Percentiles rank a stretch among this genome's conserved stretches.
Evolutionary conservation across 2,888 invertebrate genomes (phyloP).

Genomic region (Diaperis boleti): DNA sequence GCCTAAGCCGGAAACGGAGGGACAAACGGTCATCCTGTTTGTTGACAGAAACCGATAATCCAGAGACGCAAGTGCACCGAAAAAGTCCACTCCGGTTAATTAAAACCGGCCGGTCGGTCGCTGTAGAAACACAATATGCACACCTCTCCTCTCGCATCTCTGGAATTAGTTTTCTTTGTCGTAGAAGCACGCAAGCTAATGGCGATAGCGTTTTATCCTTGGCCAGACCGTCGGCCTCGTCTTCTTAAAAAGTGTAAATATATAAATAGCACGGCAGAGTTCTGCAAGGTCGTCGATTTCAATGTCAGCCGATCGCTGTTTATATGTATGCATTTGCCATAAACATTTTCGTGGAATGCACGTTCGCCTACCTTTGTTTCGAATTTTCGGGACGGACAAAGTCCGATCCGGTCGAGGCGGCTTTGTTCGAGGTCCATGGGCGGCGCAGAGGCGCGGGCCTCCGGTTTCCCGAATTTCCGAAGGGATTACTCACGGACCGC

Average conservation of each 20-base stretch:
- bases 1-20: constrained; percentile 19
- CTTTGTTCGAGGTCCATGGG: constrained; percentile 18
- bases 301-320: constrained; percentile 48
- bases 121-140: constrained; percentile 11
- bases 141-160: constrained; percentile 27
- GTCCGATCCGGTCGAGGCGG: constrained; percentile 2
- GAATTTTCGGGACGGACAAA: constrained; percentile 33
- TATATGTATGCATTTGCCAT: constrained; percentile 43
- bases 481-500: constrained; percentile 19
- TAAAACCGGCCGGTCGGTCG: constrained; percentile 19
- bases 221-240: constrained; percentile 49
- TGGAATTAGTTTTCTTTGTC: constrained; percentile 42
- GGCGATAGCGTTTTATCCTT: constrained; percentile 45
- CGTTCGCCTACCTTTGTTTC: constrained; percentile 34
- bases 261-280: constrained; percentile 48
- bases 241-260: constrained; percentile 49
- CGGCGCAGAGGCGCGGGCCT: constrained; percentile 7
- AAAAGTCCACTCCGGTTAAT: constrained; percentile 14
- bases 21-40: constrained; percentile 27
- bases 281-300: constrained; percentile 50
- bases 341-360: constrained; percentile 43
- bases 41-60: constrained; percentile 5
- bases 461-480: not conserved
- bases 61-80: constrained; percentile 15
- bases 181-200: constrained; percentile 38